These are phyloP conservation scores for Aspiorhynchus laticeps DNA, from an alignment of 2,113 vertebrate species.

Conservation along the genomic window DNA sequence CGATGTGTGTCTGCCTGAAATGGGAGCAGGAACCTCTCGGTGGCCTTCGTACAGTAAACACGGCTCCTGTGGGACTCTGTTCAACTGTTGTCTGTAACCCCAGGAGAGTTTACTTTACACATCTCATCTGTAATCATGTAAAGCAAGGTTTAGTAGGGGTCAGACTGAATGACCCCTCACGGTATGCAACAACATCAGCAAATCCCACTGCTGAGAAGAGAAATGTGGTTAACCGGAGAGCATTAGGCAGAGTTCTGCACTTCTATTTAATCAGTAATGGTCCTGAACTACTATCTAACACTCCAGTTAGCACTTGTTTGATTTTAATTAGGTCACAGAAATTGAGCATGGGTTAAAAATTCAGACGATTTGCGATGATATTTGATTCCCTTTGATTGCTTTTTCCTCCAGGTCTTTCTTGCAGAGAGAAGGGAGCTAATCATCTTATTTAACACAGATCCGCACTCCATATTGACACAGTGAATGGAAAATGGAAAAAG, in stretches of 20 bases:
- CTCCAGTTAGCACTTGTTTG: conserved; percentile 28
- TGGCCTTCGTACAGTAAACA: conserved; percentile 54
- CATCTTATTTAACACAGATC: conserved; percentile 26
- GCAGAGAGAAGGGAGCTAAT: conserved; percentile 6
- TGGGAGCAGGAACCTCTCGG: conserved; percentile 29
- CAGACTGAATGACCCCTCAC: conserved; percentile 32
- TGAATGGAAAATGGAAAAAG: not conserved
- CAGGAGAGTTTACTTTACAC: conserved; percentile 43
- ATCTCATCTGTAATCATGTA: conserved; percentile 52
- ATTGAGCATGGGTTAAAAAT: conserved; percentile 26
- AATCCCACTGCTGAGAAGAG: conserved; percentile 13
- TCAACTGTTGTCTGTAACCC: conserved; percentile 31
- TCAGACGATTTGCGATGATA: conserved; percentile 24
- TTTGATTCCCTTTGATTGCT: conserved; percentile 41
- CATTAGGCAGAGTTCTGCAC: not conserved
- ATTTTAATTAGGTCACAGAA: conserved; percentile 37
- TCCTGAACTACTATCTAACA: not conserved
- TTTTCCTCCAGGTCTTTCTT: conserved; percentile 37
- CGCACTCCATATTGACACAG: conserved; percentile 37
- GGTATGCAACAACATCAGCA: conserved; percentile 24
- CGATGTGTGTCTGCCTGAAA: conserved; percentile 36
- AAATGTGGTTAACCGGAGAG: not conserved
- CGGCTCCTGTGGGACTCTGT: conserved; percentile 46
- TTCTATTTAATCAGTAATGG: conserved; percentile 7
- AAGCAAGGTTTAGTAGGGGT: conserved; percentile 45